Base-by-base conservation (phyloP, 2,113 vertebrate species). In the Chaetorhynchus papuensis region DNA sequence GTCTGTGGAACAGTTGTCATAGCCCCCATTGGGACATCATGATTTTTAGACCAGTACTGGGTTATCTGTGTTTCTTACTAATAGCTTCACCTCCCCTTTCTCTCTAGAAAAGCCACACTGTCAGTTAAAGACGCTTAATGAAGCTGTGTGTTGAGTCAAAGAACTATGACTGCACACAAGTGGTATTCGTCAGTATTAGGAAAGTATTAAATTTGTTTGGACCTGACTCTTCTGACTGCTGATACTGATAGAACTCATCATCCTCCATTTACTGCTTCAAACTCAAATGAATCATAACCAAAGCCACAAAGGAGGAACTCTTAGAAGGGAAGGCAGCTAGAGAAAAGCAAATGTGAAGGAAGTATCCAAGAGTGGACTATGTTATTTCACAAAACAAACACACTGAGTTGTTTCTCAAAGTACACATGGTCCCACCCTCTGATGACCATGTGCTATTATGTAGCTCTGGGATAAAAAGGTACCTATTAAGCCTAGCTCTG, bases 1-100 rank as follows among this genome's bases (percentile, higher is more conserved):
- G 35, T 42, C 27, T 28, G 1, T 70, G 4, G 3, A 31, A 11
- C 2, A 2, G 31, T 21, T 65, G 23, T n/a, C 7, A 2, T 27
- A 57, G 50, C 10, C 5, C 23, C 7, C 3, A 0, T 18, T 56
- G 47, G 27, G 41, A 72, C 35, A 35, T 76, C 8, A 4, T 19
- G 69, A 50, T 56, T 66, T 71, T 47, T 37, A 26, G 22, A 47
- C 26, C 11, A 6, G 13, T 61, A 3, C 28, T 15, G 24, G 4
- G 45, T 26, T 23, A 72, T 33, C 26, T 44, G 5, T 52, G 12
- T 33, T 37, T n/a, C 7, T 37, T 22, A 28, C 31, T 42, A 33
- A 28, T 30, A 74, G n/a, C 26, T 30, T 22, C 3, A 3, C 15
- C 19, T 75, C 8, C 33, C 21, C 10, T 49, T 71, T 17, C 11